phyloP scores from a whole-genome alignment of 2,888 invertebrate genomes.

The Drosophila peninsularis region DNA sequence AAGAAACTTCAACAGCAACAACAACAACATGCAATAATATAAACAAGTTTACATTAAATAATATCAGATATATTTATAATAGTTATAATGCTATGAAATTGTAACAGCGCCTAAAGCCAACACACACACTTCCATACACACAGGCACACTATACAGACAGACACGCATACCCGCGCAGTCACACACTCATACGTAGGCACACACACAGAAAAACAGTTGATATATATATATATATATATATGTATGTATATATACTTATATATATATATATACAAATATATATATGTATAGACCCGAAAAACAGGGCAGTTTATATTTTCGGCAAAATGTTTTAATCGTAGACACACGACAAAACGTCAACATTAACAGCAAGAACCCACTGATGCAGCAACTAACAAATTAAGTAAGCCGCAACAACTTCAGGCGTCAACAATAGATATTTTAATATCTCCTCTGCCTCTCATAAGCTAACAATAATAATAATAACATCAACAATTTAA shows the following conservation, averaged over 20 bases:
- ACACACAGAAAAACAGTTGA: constrained; percentile 10
- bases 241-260: constrained; percentile 14
- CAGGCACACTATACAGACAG: constrained; percentile 11
- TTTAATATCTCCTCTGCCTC: constrained; percentile 58
- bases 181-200: constrained; percentile 12
- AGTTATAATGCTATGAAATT: constrained; percentile 75
- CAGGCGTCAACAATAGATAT: constrained; percentile 45
- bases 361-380: constrained; percentile 36
- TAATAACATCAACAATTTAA: constrained; percentile 50
- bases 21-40: constrained; percentile 68
- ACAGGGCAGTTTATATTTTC: constrained; percentile 50
- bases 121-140: constrained; percentile 25
- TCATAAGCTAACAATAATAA: constrained; percentile 65
- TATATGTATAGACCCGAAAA: constrained; percentile 23
- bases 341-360: constrained; percentile 24
- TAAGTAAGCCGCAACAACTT: constrained; percentile 25
- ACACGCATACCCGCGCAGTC: constrained; percentile 19
- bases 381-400: constrained; percentile 40
- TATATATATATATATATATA: constrained; percentile 12
- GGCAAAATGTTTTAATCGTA: constrained; percentile 47
- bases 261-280: constrained; percentile 11
- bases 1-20: constrained; percentile 40
- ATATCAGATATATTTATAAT: constrained; percentile 75
- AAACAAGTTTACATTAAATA: constrained; percentile 75
- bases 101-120: constrained; percentile 67